Evolutionary conservation across 2,888 invertebrate genomes (phyloP), one percentile per base, ranked within the genome.

Genomic region (Bembecia ichneumoniformis): DNA sequence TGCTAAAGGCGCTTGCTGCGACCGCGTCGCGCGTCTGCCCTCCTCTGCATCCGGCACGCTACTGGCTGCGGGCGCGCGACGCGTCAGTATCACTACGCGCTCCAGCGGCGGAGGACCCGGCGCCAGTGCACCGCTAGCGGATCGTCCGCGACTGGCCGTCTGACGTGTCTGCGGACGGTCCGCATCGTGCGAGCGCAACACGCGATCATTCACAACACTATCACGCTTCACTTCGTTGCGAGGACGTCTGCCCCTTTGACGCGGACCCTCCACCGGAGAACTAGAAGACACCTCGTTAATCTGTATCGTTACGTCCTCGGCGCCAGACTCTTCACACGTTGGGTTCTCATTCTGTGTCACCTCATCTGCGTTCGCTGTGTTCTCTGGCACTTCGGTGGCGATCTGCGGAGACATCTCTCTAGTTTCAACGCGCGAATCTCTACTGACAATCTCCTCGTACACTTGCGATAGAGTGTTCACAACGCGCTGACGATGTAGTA

Each of bases 271-370:
- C n/a, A 84, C 83, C 7, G 88, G 86, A 44, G 89, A 90, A 59
- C 90, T 90, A 1, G 91, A 91, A 1, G 91, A 91, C 14, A 92
- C 90, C 70, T 92, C 91, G 69, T 91, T 89, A 56, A 91, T 91
- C 74, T 92, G 91, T 44, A 91, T 91, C 35, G 84, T 76, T 55
- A 84, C 87, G 53, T 78, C 77, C 51, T 74, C 73, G 43, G 40
- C 58, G 59, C 44, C 53, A 35, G 47, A 53, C 35, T 47, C 16
- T 4, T 58, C 60, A 10, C 48, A 55, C 1, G 55, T 60, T 48
- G 50, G 52, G 43, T 28, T 52, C 46, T 51, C 52, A 51, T 59
- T 58, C 13, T 59, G 56, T 20, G 55, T 59, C 13, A 58, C 51
- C 14, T 28, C 49, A 15, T 50, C 55, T 53, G 55, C 51, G 49